A percentile compares a stretch with the other conserved stretches of the same genome.
Evolutionary conservation across 2,888 invertebrate genomes (phyloP).

Genomic region (Buathra laborator): DNA sequence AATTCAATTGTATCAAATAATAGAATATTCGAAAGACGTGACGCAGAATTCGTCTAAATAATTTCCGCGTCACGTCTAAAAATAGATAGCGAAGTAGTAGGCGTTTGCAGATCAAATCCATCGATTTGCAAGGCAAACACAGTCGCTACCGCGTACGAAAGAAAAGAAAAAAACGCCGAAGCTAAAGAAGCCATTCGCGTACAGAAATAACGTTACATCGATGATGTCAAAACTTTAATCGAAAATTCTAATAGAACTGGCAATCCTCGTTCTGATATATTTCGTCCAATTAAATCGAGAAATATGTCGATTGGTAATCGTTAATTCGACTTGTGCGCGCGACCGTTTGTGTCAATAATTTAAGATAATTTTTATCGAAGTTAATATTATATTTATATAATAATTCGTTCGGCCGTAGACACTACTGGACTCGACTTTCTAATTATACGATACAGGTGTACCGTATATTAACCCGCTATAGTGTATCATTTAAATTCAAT

Average conservation of each 20-base stretch:
- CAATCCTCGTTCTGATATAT: slow-evolving; percentile 54
- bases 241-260: slow-evolving; percentile 61
- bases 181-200: slow-evolving; percentile 38
- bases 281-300: slow-evolving; percentile 59
- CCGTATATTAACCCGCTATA: slow-evolving; percentile 9
- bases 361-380: slow-evolving; percentile 47
- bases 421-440: slow-evolving; percentile 44
- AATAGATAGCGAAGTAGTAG: slow-evolving; percentile 46
- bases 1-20: slow-evolving; percentile 47
- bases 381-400: slow-evolving; percentile 43
- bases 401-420: slow-evolving; percentile 44
- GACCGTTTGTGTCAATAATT: neutral
- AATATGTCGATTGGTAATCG: slow-evolving; percentile 54
- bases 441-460: slow-evolving; percentile 34
- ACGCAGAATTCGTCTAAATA: slow-evolving; percentile 37
- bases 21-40: slow-evolving; percentile 24
- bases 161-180: neutral
- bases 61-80: slow-evolving; percentile 8
- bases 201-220: slow-evolving; percentile 30
- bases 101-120: slow-evolving; percentile 49
- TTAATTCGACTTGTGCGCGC: slow-evolving; percentile 41
- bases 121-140: slow-evolving; percentile 49
- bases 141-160: slow-evolving; percentile 22
- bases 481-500: slow-evolving; percentile 46
- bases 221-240: slow-evolving; percentile 59